Evolutionary conservation across 2,797 vertebrate species (phyloP).

Genomic region (Lerista edwardsae): DNA sequence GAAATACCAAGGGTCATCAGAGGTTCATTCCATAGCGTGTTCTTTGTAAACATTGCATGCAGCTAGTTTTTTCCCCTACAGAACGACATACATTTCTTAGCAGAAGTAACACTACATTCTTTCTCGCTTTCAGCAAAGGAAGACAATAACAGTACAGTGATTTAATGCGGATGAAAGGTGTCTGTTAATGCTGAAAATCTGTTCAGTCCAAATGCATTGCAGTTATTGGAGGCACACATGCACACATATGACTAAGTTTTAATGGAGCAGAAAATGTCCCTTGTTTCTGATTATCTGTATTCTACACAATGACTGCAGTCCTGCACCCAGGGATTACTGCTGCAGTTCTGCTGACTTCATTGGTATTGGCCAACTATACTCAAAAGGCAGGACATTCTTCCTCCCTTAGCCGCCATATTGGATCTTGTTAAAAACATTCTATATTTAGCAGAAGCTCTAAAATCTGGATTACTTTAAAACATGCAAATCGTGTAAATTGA

Average conservation of each 20-base stretch:
- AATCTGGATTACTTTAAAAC: neutral
- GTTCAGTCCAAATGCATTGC: no score
- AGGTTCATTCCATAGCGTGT: slow-evolving; percentile 24
- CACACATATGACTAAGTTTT: no score
- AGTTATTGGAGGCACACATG: no score
- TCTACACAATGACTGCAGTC: neutral
- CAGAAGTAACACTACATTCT: neutral
- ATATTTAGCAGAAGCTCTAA: neutral
- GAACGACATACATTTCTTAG: rapidly evolving
- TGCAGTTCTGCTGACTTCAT: neutral
- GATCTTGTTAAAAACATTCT: neutral
- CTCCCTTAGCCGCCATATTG: no score
- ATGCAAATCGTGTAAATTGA: neutral
- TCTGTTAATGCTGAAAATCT: no score
- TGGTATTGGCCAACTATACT: neutral
- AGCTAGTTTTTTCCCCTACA: neutral
- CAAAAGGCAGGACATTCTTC: neutral
- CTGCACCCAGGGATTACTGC: neutral
- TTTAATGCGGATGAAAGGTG: no score
- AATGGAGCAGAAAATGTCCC: no score
- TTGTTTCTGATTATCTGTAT: neutral
- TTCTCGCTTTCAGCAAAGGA: neutral
- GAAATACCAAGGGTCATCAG: slow-evolving; percentile 52
- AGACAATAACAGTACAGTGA: no score
- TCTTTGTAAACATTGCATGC: neutral